Percentiles rank a stretch among this genome's conserved stretches.
Conservation (phyloP, 2,888 invertebrate species). For the Dysmachus trigonus region DNA sequence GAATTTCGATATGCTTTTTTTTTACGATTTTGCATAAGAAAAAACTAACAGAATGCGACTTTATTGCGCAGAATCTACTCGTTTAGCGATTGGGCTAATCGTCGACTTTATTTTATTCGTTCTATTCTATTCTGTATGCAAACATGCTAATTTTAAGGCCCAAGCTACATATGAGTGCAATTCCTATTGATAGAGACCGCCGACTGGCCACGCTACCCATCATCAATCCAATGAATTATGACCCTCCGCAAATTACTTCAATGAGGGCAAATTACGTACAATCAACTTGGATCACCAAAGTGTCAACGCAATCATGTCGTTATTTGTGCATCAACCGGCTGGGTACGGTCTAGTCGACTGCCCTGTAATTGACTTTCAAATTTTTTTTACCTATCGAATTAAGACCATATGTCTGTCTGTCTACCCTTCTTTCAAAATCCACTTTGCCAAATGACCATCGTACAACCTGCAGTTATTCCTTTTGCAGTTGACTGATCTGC, state of each 20-base stretch:
- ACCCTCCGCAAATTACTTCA: conserved; percentile 10
- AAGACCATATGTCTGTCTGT: background rate
- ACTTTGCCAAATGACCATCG: background rate
- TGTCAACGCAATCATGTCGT: conserved; percentile 15
- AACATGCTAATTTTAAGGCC: background rate
- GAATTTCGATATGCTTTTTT: background rate
- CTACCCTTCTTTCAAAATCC: background rate
- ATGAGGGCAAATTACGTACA: conserved; percentile 30
- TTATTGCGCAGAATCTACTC: background rate
- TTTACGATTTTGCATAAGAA: background rate
- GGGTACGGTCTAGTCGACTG: background rate
- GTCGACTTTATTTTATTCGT: background rate
- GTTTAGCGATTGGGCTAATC: background rate
- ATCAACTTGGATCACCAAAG: conserved; percentile 15
- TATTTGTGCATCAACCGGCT: background rate
- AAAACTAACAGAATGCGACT: background rate
- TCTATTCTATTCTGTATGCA: background rate
- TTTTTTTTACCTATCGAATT: background rate
- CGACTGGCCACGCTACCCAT: background rate
- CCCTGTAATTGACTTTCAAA: background rate
- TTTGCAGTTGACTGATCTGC: background rate
- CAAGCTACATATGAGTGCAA: background rate
- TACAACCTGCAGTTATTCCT: background rate
- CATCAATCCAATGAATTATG: conserved; percentile 12
- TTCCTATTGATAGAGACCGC: background rate